Percentiles rank a stretch among this genome's conserved stretches.
Conservation (phyloP, 2,888 invertebrate genomes). For the Hypena proboscidalis region DNA sequence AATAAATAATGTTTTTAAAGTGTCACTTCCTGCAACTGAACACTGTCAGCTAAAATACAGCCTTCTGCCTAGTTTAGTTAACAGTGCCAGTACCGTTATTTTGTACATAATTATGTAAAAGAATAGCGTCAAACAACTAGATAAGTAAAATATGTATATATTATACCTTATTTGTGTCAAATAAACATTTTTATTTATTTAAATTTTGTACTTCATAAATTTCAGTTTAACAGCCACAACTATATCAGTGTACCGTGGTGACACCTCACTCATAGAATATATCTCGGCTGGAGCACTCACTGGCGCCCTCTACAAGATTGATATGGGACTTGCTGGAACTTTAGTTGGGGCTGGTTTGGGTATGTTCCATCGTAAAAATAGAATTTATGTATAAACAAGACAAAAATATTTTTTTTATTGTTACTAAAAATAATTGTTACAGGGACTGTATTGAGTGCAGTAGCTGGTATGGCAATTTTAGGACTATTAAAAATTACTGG, state of each 20-base stretch:
- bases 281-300: slow-evolving; percentile 87
- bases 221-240: slow-evolving; percentile 87
- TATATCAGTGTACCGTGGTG: slow-evolving; percentile 88
- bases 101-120: too few species aligned
- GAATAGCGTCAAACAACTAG: too few species aligned
- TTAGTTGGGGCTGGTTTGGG: slow-evolving; percentile 88
- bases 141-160: too few species aligned
- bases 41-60: too few species aligned
- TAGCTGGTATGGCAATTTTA: slow-evolving; percentile 85
- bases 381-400: too few species aligned
- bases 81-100: too few species aligned
- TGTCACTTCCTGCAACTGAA: too few species aligned
- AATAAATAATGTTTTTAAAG: too few species aligned
- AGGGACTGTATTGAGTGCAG: slow-evolving; percentile 86
- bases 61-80: too few species aligned
- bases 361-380: too few species aligned
- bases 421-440: slow-evolving; percentile 26
- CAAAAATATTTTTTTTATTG: background rate
- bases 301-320: slow-evolving; percentile 88
- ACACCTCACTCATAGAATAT: slow-evolving; percentile 88
- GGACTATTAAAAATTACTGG: slow-evolving; percentile 85
- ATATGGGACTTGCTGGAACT: slow-evolving; percentile 88
- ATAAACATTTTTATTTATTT: background rate
- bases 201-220: too few species aligned
- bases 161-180: too few species aligned